Base-by-base conservation (phyloP, 2,888 invertebrate genomes). In the Allophyes oxyacanthae region DNA sequence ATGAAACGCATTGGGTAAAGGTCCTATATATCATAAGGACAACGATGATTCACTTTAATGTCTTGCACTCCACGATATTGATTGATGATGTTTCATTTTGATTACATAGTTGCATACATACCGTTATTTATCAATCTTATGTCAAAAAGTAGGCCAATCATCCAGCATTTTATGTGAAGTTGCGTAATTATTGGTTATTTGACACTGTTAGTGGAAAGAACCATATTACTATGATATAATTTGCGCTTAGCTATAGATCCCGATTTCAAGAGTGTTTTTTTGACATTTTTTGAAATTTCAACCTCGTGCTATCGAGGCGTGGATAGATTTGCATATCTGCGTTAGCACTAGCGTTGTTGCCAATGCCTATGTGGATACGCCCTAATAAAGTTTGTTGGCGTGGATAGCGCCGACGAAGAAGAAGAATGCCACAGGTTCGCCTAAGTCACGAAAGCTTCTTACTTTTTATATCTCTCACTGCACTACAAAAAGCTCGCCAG, bases 401-500 rank as follows among this genome's bases (percentile, higher is more conserved):
- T n/a, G n/a, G n/a, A n/a, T n/a, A n/a, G n/a, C n/a, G n/a, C n/a
- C n/a, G n/a, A n/a, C n/a, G n/a, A n/a, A n/a, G n/a, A n/a, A n/a
- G n/a, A n/a, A n/a, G n/a, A 20, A 20, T 20, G 4, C 20, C 20
- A 20, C 20, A 20, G 20, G 20, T 3, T 20, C 20, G 20, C 20
- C 20, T 4, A 3, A 20, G 20, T 20, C 2, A 20, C 64, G 45
- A 49, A 74, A 59, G 68, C 66, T 63, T 68, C 65, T 76, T 58
- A 59, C 66, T 80, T 72, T 78, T 77, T 73, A 70, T 70, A 70
- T 63, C 51, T 64, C 56, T 60, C 65, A 63, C 59, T 68, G 50
- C 61, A 64, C 72, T 72, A 81, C 75, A 75, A 76, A 77, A 80
- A 57, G 40, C 48, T 55, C n/a, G 15, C 15, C 45, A 13, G 38